Conservation (phyloP, 2,888 invertebrate species). For the Lamellibrachia satsuma region DNA sequence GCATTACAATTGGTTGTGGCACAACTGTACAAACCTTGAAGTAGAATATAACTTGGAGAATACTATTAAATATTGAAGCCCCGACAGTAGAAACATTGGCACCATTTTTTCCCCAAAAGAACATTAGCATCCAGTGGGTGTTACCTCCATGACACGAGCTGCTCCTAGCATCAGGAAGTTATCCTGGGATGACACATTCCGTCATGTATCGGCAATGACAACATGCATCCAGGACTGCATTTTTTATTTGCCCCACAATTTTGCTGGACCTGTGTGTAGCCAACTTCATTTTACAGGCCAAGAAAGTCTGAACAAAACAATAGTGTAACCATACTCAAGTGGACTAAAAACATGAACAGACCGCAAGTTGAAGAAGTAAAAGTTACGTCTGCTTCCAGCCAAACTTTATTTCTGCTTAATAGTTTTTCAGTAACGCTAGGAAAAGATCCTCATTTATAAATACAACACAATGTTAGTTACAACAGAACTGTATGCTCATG, state of each 20-base stretch:
- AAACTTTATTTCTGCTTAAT: slow-evolving; percentile 17
- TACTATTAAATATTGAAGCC: slow-evolving; percentile 6
- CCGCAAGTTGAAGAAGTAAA: neutral
- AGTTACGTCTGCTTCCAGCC: neutral
- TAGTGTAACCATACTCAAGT: neutral
- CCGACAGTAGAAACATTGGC: neutral
- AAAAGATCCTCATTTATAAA: slow-evolving; percentile 11
- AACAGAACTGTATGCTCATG: slow-evolving; percentile 7
- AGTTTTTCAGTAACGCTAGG: slow-evolving; percentile 11
- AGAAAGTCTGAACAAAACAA: neutral
- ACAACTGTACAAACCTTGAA: slow-evolving; percentile 17
- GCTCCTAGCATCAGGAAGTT: neutral
- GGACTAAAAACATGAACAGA: slow-evolving; percentile 8
- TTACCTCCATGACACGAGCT: neutral
- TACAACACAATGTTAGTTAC: slow-evolving; percentile 17
- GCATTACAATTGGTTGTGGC: slow-evolving; percentile 11
- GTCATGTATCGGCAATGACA: neutral
- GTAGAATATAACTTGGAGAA: neutral
- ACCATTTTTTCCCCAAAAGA: neutral
- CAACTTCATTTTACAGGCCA: neutral
- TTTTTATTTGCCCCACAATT: neutral
- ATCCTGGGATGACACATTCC: slow-evolving; percentile 2
- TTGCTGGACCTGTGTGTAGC: slow-evolving; percentile 7
- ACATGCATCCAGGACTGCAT: neutral
- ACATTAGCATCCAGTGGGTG: slow-evolving; percentile 13